These are phyloP conservation scores for Trogon melanurus DNA, from an alignment of 2,113 vertebrate genomes.

Conservation along the genomic window DNA sequence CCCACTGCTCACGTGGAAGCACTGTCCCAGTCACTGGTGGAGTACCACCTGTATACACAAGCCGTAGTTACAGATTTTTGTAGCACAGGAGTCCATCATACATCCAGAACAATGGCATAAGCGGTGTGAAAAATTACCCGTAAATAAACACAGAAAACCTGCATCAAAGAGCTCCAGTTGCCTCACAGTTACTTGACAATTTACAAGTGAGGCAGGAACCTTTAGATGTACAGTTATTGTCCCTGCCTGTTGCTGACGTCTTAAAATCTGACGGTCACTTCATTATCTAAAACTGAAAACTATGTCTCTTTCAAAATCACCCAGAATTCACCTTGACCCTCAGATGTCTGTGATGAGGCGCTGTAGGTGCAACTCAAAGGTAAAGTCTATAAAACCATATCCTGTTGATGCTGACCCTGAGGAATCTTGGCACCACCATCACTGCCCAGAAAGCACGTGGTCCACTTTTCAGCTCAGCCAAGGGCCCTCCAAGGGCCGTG, in stretches of 20 bases:
- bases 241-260: neutral
- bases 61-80: neutral
- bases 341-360: rapidly evolving
- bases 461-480: neutral
- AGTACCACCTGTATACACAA: neutral
- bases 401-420: rapidly evolving
- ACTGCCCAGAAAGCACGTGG: rapidly evolving
- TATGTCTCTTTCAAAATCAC: neutral
- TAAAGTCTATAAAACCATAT: neutral
- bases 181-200: neutral
- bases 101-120: neutral
- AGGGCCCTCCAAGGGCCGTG: rapidly evolving
- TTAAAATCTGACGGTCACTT: neutral
- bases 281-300: neutral
- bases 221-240: neutral
- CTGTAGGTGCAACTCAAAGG: neutral
- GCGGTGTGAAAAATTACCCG: neutral
- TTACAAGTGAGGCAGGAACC: neutral
- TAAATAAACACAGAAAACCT: neutral
- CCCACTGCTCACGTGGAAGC: neutral
- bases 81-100: neutral
- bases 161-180: neutral
- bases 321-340: neutral
- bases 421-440: neutral
- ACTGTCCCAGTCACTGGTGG: rapidly evolving